Base-by-base conservation (phyloP, 2,797 vertebrate genomes). In the Melanotaenia nigrans region DNA sequence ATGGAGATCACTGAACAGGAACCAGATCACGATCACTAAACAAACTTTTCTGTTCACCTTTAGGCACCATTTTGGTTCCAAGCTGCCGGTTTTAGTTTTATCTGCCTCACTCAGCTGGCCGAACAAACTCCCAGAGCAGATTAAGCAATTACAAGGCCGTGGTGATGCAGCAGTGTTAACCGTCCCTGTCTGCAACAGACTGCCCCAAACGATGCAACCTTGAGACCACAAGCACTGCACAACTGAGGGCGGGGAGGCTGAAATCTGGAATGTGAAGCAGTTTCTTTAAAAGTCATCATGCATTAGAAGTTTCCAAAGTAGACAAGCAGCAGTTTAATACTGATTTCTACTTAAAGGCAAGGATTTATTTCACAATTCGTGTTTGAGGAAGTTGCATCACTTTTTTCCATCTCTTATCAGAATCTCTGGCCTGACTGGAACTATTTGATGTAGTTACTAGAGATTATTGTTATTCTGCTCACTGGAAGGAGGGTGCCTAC, bases 121-220 rank as follows among this genome's bases (percentile, higher is more conserved):
- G 18, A 47, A 79, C 59, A 22, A n/a, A n/a, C n/a, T 30, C 53
- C 45, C 22, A 1, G 18, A 38, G 28, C 68, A 73, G 59, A 72
- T 71, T 24, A 76, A 71, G 66, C 72, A 82, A 63, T 66, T 54
- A 84, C 6, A n/a, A 58, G 38, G 62, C 28, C 0, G 18, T 3
- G 1, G 7, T 55, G 76, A 67, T 73, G 78, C 66, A 67, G 75
- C 61, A 38, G 77, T 45, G 25, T 59, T 35, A 12, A 68, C 58
- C 4, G 16, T 64, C 57, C 55, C 69, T 20, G 38, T 47, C 66
- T 38, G 75, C 66, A 78, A 61, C 61, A 14, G 40, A 13, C 71
- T 77, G 84, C 84, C 79, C 71, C 79, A 71, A 80, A 71, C 81
- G 58, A 86, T 81, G 84, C 77, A 86, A 65, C 83, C 24, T 33